These are phyloP conservation scores for Martes martes DNA, from an alignment of 2,113 vertebrate genomes.

Conservation along the genomic window DNA sequence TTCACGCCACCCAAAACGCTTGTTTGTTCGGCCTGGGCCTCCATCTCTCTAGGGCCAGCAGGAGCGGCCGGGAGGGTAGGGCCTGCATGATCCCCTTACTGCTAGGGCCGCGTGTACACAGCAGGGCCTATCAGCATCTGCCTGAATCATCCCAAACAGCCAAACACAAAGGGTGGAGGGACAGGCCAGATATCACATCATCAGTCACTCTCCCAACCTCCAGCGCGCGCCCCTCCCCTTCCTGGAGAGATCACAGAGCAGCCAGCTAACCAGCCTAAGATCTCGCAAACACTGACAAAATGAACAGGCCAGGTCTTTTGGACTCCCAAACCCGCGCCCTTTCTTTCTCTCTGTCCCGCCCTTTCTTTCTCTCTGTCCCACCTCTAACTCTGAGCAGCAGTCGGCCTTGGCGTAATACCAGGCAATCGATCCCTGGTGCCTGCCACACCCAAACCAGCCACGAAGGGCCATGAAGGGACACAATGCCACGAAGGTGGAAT, in stretches of 20 bases:
- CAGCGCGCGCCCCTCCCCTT: neutral
- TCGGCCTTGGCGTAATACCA: rapidly evolving
- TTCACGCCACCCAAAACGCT: neutral
- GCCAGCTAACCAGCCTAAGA: rapidly evolving
- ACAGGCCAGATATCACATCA: too few relatives aligned
- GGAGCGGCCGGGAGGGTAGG: rapidly evolving
- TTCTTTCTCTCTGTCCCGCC: neutral
- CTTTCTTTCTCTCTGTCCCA: too few relatives aligned
- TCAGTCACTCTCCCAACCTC: neutral
- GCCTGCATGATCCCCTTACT: neutral
- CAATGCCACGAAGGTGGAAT: neutral
- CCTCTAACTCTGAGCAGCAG: neutral
- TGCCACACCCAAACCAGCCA: rapidly evolving
- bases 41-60: neutral
- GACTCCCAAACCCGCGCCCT: neutral
- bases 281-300: neutral
- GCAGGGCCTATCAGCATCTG: neutral
- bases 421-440: rapidly evolving
- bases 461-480: neutral
- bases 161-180: neutral
- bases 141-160: rapidly evolving
- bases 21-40: neutral
- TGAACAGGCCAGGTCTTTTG: neutral
- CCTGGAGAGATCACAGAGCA: neutral
- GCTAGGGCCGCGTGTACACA: rapidly evolving